phyloP scores from a whole-genome alignment of 1,140 invertebrate species.

The Octopus bimaculoides region DNA sequence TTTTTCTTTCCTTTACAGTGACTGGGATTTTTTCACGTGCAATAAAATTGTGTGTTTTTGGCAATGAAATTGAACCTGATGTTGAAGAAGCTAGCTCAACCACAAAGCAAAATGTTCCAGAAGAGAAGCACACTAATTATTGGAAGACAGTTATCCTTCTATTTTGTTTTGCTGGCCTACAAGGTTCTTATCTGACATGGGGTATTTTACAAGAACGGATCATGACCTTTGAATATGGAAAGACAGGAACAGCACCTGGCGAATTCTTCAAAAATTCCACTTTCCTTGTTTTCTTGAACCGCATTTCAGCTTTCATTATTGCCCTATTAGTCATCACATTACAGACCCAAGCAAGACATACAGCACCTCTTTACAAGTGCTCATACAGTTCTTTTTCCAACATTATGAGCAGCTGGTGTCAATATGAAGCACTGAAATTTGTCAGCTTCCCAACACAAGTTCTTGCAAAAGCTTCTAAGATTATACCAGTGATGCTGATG shows the following conservation, averaged over 20 bases:
- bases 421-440: slow-evolving; percentile 98
- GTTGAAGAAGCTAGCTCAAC: slow-evolving; percentile 35
- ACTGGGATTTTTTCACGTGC: slow-evolving; percentile 41
- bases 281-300: slow-evolving; percentile 92
- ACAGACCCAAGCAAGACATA: slow-evolving; percentile 67
- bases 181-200: slow-evolving; percentile 90
- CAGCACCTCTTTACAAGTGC: slow-evolving; percentile 91
- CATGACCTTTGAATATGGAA: slow-evolving; percentile 68
- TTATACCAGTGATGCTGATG: slow-evolving; percentile 97
- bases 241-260: slow-evolving; percentile 31
- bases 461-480: slow-evolving; percentile 56
- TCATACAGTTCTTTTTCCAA: slow-evolving; percentile 96
- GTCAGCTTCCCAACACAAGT: slow-evolving; percentile 97
- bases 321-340: slow-evolving; percentile 66
- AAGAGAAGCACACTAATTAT: slow-evolving; percentile 21
- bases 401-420: slow-evolving; percentile 98
- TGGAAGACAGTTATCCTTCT: slow-evolving; percentile 55
- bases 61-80: slow-evolving; percentile 51
- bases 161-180: slow-evolving; percentile 84
- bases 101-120: slow-evolving; percentile 14
- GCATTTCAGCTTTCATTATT: slow-evolving; percentile 79
- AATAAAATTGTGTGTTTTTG: slow-evolving; percentile 65
- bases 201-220: slow-evolving; percentile 83
- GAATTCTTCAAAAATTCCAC: slow-evolving; percentile 85
- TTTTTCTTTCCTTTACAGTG: slow-evolving; percentile 29